Evolutionary conservation across 2,888 invertebrate species (phyloP), one percentile per base, ranked within the genome.

Genomic region (Cacoxenus indagator): DNA sequence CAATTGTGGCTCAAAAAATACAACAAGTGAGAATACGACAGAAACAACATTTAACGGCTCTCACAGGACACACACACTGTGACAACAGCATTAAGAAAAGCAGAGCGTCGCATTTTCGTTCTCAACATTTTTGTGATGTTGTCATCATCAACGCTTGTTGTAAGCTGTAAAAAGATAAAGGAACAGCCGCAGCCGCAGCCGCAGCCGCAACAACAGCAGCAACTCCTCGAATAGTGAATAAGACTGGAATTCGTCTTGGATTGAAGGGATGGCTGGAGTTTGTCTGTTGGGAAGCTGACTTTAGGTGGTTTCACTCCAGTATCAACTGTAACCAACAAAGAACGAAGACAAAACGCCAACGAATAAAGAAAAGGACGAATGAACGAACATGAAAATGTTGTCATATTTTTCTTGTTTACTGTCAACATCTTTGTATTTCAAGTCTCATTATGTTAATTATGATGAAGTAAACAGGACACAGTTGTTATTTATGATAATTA

Each of bases 381-480:
- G 51, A 51, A 51, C 70, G 73, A 77, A 81, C 82, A 82, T 77
- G 76, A 76, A 81, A 82, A 82, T 81, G 79, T 81, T 82, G 80
- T 82, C 82, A 81, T 81, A 81, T 81, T 81, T 81, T 82, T 82
- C 81, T 82, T 82, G 78, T 80, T 80, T 82, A 82, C 82, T 81
- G 81, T 80, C 82, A 81, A 81, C 82, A 82, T 81, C 81, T 82
- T 81, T 78, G 78, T 81, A 81, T 78, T 81, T 81, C 78, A 78
- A 81, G 81, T 78, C 82, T 81, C 81, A 82, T 81, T 82, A 81
- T 78, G 81, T 82, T 81, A 81, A 81, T 81, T 81, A 81, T 81
- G 81, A 81, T 81, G 83, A 82, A 81, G 81, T 81, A 82, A 82
- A 82, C 81, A 81, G 81, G 81, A 81, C 82, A 78, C 79, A 81